Base-by-base conservation (phyloP, 2,888 invertebrate genomes). In the Orthosia cruda region DNA sequence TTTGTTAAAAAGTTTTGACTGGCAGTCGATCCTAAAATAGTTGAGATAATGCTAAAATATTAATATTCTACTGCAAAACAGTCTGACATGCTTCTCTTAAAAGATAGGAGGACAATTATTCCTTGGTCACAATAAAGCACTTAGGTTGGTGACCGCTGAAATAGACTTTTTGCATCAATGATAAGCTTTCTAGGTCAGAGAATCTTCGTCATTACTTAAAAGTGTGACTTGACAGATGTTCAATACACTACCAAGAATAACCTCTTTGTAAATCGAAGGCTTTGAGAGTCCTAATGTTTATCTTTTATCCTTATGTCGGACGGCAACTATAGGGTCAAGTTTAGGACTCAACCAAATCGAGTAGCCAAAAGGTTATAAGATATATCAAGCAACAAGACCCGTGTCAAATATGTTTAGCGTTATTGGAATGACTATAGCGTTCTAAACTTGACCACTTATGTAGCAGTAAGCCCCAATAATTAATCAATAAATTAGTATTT, bases 341-440 rank as follows among this genome's bases (percentile, higher is more conserved):
- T 32, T 68, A 20, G 18, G 20, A 52, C 26, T 47, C 20, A 0
- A 45, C 12, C 52, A 67, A 75, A 75, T 75, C 20, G n/a, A 23
- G 16, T 54, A 54, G 13, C 9, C 3, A 49, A 76, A 74, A 49
- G n/a, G 23, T 47, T 76, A 52, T 45, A 58, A 75, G 26, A 55
- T 23, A 40, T 64, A 15, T 52, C 50, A 18, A 64, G 12, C 65
- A 23, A 49, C 26, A 20, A 55, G 16, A 75, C 45, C 45, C 54
- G 18, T 61, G 32, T 55, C 70, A 62, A 55, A 61, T 26, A 55
- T 47, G 32, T 61, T 55, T 13, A 47, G 4, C 23, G 32, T 55
- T 18, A 20, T 49, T 5, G n/a, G n/a, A 32, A 58, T 58, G 58
- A 54, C 9, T 49, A 62, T 18, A 32, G 18, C 9, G 18, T 58